phyloP scores from a whole-genome alignment of 2,113 vertebrate species.

The Setophaga coronata region DNA sequence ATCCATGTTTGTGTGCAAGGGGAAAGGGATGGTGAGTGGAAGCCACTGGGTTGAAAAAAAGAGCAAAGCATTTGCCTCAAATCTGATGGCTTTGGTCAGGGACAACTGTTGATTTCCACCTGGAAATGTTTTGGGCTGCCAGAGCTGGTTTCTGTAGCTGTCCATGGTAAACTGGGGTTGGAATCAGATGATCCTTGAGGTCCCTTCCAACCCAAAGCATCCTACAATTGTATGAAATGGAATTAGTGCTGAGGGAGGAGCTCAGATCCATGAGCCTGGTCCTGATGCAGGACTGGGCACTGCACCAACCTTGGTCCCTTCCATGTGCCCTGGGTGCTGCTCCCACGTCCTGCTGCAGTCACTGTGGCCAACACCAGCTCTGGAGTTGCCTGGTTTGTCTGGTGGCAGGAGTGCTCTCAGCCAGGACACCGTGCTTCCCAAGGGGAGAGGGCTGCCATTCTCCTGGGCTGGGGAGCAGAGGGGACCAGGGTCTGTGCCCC shows the following conservation, averaged over 20 bases:
- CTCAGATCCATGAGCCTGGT: background rate
- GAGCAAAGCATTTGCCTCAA: fast-evolving
- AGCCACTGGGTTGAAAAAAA: background rate
- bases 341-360: background rate
- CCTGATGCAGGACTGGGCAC: background rate
- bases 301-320: background rate
- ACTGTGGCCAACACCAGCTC: fast-evolving
- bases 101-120: background rate
- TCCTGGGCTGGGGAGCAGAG: fast-evolving
- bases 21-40: background rate
- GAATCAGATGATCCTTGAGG: background rate
- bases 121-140: fast-evolving
- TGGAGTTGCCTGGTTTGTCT: background rate
- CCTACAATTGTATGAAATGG: background rate
- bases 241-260: background rate
- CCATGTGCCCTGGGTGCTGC: background rate
- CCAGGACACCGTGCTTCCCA: background rate
- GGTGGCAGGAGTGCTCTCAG: background rate
- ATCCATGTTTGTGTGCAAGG: background rate
- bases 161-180: background rate
- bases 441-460: background rate
- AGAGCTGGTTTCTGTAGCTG: background rate
- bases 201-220: background rate
- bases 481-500: fast-evolving
- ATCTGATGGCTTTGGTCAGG: background rate